Evolutionary conservation across 2,797 vertebrate genomes (phyloP), one percentile per base, ranked within the genome.

Genomic region (Taenioides sp.): DNA sequence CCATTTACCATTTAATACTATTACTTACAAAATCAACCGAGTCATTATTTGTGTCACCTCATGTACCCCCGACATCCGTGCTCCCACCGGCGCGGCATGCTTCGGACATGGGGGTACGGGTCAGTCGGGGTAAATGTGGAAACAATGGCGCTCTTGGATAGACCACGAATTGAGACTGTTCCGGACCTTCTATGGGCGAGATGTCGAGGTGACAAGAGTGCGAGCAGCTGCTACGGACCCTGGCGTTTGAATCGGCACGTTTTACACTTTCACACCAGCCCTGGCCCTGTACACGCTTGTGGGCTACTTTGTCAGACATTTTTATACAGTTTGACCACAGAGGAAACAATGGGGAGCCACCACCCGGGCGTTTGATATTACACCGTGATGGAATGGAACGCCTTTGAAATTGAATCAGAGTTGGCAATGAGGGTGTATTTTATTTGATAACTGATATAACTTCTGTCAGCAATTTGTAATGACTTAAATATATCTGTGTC

Each of bases 121-220:
- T 82, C 82, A 87, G 80, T 76, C 66, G 31, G 1, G 58, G 85
- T 90, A 86, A 79, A 91, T 85, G 86, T 89, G 83, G 89, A 92
- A 89, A 90, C 88, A 86, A 83, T 88, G 65, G 37, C 2, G 76
- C 77, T 70, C 76, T 80, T 71, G 9, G 58, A 28, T 4, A 47
- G 64, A 79, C 84, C 82, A 89, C 85, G 87, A 75, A 89, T 88
- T 86, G 80, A 83, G 66, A 78, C 71, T 77, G 82, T 86, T 88
- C 87, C 84, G 66, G 80, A 84, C 86, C 84, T 85, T 88, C 79
- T 89, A 86, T 69, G 85, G 85, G 49, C n/a, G 80, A 80, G 81
- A 71, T 54, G 43, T 66, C 5, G 61, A 78, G 73, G 75, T 16
- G 18, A 60, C 73, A 70, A 67, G 77, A 72, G 71, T 14, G 50